These are phyloP conservation scores for Drosophila pectinifera DNA, from an alignment of 1,140 invertebrate genomes.

Conservation along the genomic window DNA sequence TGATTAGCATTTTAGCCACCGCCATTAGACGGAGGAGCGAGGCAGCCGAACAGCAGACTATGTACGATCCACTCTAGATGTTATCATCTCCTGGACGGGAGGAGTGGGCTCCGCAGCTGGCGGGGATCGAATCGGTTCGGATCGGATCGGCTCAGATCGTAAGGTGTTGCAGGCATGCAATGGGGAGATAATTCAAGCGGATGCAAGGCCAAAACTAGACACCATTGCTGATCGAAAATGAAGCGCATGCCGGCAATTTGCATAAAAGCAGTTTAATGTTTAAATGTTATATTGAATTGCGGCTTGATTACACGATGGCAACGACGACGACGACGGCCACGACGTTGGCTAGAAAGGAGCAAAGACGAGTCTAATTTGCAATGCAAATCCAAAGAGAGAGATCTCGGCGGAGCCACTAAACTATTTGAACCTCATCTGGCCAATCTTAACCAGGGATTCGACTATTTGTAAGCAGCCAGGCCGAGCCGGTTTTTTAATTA, in stretches of 20 bases:
- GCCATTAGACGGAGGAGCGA: conserved; percentile 49
- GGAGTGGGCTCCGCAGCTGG: neutral
- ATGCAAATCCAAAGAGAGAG: conserved; percentile 55
- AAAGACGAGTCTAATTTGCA: conserved; percentile 73
- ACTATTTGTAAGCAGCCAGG: conserved; percentile 59
- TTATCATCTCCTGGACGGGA: conserved; percentile 39
- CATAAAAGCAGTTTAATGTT: conserved; percentile 84
- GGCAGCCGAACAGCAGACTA: conserved; percentile 45
- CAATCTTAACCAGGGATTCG: conserved; percentile 36
- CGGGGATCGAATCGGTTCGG: conserved; percentile 10
- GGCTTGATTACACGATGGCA: conserved; percentile 60
- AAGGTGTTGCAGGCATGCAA: conserved; percentile 77
- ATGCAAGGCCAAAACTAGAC: conserved; percentile 44
- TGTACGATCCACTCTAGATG: conserved; percentile 62
- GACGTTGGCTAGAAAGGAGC: conserved; percentile 1
- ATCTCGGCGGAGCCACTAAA: conserved; percentile 16
- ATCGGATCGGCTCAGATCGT: conserved; percentile 14
- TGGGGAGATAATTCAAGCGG: conserved; percentile 71
- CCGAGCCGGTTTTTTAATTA: conserved; percentile 79
- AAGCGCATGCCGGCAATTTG: conserved; percentile 82
- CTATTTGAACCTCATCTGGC: conserved; percentile 50
- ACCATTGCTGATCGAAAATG: conserved; percentile 56
- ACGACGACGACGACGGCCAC: conserved; percentile 4
- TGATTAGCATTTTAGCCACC: conserved; percentile 76
- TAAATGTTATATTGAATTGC: conserved; percentile 82